phyloP scores from a whole-genome alignment of 2,888 invertebrate genomes.

The Sminthurides aquaticus region DNA sequence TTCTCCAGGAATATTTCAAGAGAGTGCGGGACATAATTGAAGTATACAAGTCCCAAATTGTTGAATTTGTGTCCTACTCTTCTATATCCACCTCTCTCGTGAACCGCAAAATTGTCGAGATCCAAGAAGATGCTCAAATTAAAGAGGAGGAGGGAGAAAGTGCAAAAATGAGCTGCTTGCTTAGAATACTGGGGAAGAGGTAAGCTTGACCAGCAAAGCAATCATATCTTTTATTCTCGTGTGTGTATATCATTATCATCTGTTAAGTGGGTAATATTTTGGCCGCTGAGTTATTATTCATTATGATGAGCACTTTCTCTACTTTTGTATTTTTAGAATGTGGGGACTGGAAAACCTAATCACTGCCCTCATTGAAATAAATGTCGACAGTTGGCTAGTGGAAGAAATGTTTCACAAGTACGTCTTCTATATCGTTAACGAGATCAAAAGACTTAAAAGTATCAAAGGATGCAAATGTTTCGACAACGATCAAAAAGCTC shows the following conservation, averaged over 20 bases:
- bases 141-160: not conserved
- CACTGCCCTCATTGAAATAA: conserved; percentile 15
- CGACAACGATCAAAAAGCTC: conserved; percentile 6
- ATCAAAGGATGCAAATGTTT: conserved; percentile 14
- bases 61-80: conserved; percentile 28
- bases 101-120: conserved; percentile 5
- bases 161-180: not conserved
- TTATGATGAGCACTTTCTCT: too few relatives aligned
- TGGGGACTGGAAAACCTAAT: conserved; percentile 22
- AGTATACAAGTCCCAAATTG: conserved; percentile 32
- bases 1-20: conserved; percentile 34
- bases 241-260: too few relatives aligned
- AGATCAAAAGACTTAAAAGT: conserved; percentile 9
- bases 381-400: conserved; percentile 21
- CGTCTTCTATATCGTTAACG: conserved; percentile 19
- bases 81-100: not conserved
- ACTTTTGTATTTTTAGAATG: conserved; percentile 13
- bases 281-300: too few relatives aligned
- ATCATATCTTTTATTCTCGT: too few relatives aligned
- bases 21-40: conserved; percentile 30
- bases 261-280: too few relatives aligned
- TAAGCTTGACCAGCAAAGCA: not conserved
- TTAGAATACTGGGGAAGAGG: conserved; percentile 16
- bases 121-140: conserved; percentile 4
- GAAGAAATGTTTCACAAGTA: conserved; percentile 24